Base-by-base conservation (phyloP, 2,113 vertebrate genomes). In the Megaceryle torquata region DNA sequence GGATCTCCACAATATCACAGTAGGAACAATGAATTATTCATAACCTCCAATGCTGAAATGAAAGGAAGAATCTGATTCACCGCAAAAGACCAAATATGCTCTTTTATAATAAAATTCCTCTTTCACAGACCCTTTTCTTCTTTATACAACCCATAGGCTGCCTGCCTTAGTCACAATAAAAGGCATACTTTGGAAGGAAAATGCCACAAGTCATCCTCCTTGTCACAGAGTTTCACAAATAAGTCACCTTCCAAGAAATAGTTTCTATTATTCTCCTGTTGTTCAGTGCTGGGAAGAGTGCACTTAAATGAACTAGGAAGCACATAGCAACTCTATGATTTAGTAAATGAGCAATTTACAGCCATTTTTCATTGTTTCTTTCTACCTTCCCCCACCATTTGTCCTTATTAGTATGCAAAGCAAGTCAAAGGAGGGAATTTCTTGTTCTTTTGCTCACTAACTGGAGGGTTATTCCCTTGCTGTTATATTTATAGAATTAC, bases 401-500 rank as follows among this genome's bases (percentile, higher is more conserved):
- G 1, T 68, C 37, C 56, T 92, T 41, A 91, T 92, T 86, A 88
- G 26, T 63, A 94, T 86, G 83, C 91, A 94, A 88, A 92, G 68
- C 53, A 86, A 25, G 68, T 43, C 14, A 11, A 74, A 93, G 75
- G 29, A 95, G 56, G 75, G 88, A 90, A 86, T 92, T 96, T 93
- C 91, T 93, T 86, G 41, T 56, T 96, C 70, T 64, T 48, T 76
- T 37, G 7, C 59, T 95, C 71, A 28, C 71, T 86, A 69, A 64
- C 76, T 82, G 69, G 68, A 91, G 78, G 65, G 78, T 70, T 95
- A 79, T 96, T 94, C 88, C 61, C 1, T 5, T 72, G 41, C 17
- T 0, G 0, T 94, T 93, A 89, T 95, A 81, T 95, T 96, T 96
- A 92, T 95, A 95, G 89, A 90, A 81, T 67, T 46, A 28, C 88